These are phyloP conservation scores for Mallotus villosus DNA, from an alignment of 2,797 vertebrate species.

Conservation along the genomic window DNA sequence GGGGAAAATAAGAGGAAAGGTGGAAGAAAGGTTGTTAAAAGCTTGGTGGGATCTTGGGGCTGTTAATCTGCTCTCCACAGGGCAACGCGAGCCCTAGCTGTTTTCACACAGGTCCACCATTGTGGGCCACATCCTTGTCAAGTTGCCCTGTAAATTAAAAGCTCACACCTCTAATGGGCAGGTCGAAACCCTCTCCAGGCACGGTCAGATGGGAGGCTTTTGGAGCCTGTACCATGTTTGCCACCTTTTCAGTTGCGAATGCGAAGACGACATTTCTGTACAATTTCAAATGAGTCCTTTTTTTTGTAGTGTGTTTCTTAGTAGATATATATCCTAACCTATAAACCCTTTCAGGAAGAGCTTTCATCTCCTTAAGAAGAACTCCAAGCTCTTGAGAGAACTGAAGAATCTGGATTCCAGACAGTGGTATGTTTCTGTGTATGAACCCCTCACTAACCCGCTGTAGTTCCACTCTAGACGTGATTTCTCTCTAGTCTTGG, in stretches of 20 bases:
- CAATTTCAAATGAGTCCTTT: neutral
- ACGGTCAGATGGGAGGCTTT: no score
- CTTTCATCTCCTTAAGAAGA: conserved; percentile 98
- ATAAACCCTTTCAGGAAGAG: conserved; percentile 81
- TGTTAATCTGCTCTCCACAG: conserved; percentile 71
- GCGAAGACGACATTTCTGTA: neutral
- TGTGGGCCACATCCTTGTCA: conserved; percentile 58
- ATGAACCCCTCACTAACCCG: neutral
- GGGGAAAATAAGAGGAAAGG: conserved; percentile 25
- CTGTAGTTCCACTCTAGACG: neutral
- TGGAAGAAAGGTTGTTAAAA: conserved; percentile 53
- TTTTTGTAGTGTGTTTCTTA: neutral
- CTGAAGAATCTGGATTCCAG: conserved; percentile 98
- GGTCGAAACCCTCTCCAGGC: conserved; percentile 39
- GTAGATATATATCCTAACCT: conserved; percentile 5
- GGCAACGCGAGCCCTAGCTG: conserved; percentile 66
- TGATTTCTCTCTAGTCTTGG: neutral
- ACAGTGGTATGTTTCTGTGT: conserved; percentile 84
- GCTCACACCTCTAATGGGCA: conserved; percentile 72
- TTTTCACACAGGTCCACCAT: conserved; percentile 62
- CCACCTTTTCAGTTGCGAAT: neutral
- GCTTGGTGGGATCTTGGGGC: conserved; percentile 50
- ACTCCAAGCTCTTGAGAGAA: conserved; percentile 94
- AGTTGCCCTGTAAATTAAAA: conserved; percentile 68
- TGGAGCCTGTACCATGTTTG: conserved; percentile 34